These are phyloP conservation scores for Netelia virgata DNA, from an alignment of 2,888 invertebrate genomes.

Conservation along the genomic window DNA sequence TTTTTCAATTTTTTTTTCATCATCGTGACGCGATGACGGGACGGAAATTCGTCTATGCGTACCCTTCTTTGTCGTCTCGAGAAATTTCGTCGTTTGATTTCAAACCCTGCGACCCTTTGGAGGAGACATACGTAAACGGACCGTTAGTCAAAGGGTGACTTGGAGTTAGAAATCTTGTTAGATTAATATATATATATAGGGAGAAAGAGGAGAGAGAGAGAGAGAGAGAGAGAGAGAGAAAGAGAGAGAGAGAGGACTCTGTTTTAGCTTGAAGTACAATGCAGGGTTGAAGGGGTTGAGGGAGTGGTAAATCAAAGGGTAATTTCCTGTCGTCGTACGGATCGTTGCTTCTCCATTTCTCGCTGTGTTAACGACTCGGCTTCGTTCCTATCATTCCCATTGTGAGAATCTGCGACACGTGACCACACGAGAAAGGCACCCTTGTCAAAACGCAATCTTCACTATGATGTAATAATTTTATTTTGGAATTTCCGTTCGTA, in stretches of 20 bases:
- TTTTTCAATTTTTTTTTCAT: slow-evolving; percentile 3
- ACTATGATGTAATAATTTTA: background rate
- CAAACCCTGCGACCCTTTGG: background rate
- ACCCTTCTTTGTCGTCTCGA: slow-evolving; percentile 15
- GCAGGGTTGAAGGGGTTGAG: slow-evolving; percentile 23
- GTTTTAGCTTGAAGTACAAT: slow-evolving; percentile 45
- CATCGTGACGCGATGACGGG: background rate
- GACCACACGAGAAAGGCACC: background rate
- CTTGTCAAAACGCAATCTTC: background rate
- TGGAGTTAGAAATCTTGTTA: slow-evolving; percentile 16
- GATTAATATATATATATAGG: slow-evolving; percentile 7
- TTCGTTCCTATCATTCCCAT: slow-evolving; percentile 40
- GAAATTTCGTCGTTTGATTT: slow-evolving; percentile 28
- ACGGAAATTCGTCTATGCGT: background rate
- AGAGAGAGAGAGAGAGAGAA: background rate
- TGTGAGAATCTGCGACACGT: background rate
- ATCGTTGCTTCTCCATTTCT: slow-evolving; percentile 67
- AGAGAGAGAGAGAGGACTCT: background rate
- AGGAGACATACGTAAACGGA: slow-evolving; percentile 12
- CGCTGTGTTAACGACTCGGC: slow-evolving; percentile 52
- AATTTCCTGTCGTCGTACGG: slow-evolving; percentile 77
- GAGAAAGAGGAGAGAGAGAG: background rate
- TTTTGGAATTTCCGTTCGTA: background rate
- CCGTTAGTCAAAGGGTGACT: slow-evolving; percentile 59
- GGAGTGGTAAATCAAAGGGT: slow-evolving; percentile 70